Conservation (phyloP, 2,797 vertebrate genomes). For the Eulemur albifrons region DNA sequence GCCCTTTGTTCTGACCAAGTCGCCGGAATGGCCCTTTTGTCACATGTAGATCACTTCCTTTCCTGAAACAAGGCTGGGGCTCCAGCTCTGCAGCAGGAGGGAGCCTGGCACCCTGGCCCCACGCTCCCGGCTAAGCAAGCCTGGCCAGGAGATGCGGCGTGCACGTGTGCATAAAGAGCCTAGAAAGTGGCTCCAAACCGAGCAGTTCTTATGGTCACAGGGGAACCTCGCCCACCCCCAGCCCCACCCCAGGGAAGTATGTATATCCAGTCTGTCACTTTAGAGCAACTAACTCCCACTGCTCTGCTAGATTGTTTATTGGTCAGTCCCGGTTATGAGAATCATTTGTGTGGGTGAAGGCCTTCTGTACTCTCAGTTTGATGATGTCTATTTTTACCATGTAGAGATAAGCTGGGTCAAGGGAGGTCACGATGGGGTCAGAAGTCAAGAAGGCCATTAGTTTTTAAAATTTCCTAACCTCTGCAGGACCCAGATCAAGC, state of each 20-base stretch:
- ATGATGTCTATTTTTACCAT: conserved; percentile 31
- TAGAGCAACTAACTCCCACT: not conserved
- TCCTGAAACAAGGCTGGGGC: not conserved
- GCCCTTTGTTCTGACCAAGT: not conserved
- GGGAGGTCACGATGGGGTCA: not conserved
- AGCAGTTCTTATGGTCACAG: not conserved
- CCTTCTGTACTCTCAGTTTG: not conserved
- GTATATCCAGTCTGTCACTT: not conserved
- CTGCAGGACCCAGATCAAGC: not conserved
- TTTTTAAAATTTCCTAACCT: not conserved
- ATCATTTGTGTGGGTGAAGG: not conserved
- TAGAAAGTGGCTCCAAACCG: not conserved
- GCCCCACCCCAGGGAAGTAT: not conserved
- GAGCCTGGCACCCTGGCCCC: not conserved
- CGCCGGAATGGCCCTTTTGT: not conserved
- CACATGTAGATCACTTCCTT: not conserved
- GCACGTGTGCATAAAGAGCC: not conserved
- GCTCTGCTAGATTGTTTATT: not conserved
- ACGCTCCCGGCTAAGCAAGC: not conserved
- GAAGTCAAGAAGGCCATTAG: not conserved
- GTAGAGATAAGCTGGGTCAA: not conserved
- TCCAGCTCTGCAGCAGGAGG: not conserved
- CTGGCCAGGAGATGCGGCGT: not conserved
- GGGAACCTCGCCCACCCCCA: not conserved
- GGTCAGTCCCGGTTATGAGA: not conserved